These are phyloP conservation scores for Halictus rubicundus DNA, from an alignment of 1,140 invertebrate species.

Conservation along the genomic window DNA sequence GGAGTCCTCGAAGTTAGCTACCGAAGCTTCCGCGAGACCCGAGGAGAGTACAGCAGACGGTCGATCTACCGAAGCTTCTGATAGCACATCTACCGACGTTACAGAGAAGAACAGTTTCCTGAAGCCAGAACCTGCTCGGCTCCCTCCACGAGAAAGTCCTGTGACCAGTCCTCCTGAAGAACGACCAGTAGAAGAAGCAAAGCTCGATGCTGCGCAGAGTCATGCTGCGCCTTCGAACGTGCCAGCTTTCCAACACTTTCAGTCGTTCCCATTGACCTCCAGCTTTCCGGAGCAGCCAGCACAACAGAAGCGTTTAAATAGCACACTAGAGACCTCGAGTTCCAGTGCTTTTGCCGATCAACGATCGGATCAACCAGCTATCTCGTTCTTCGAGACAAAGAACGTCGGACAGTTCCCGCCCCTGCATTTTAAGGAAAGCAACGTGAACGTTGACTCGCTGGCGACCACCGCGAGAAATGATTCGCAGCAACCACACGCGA, in stretches of 20 bases:
- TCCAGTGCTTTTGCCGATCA: neutral
- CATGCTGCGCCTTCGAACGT: slow-evolving; percentile 7
- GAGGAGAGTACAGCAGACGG: neutral
- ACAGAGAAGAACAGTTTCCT: neutral
- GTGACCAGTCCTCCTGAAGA: neutral
- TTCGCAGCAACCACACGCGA: neutral
- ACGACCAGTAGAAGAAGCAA: neutral
- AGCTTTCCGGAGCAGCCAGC: slow-evolving; percentile 7
- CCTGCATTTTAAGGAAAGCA: slow-evolving; percentile 25
- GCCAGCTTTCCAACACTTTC: slow-evolving; percentile 26
- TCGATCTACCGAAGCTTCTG: neutral
- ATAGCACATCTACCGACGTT: neutral
- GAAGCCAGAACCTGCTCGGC: slow-evolving; percentile 19
- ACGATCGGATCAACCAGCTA: slow-evolving; percentile 2
- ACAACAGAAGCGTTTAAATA: slow-evolving; percentile 41
- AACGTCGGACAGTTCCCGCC: neutral
- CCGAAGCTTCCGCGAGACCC: neutral
- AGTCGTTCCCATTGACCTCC: neutral
- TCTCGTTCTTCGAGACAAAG: slow-evolving; percentile 21
- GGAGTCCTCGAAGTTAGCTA: neutral
- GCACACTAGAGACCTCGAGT: neutral
- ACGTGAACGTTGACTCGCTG: neutral
- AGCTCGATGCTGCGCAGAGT: slow-evolving; percentile 3
- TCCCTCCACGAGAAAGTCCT: neutral
- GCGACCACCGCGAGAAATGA: neutral